Evolutionary conservation across 2,797 vertebrate genomes (phyloP).

Genomic region (Phyllotis vaccarum): DNA sequence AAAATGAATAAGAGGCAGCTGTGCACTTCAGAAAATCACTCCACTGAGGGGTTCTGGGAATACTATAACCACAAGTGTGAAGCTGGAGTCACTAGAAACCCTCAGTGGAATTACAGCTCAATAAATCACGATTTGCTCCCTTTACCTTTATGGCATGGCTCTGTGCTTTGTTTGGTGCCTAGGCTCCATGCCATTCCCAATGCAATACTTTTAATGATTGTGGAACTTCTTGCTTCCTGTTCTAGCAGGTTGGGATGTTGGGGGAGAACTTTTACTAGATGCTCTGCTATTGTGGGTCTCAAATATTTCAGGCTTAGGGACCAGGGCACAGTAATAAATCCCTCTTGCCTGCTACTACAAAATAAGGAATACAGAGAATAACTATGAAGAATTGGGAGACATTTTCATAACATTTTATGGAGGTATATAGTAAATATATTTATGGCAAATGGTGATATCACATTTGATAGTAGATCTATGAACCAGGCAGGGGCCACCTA

Average conservation of each 20-base stretch:
- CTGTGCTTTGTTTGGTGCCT: constrained; percentile 10
- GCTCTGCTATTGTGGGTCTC: constrained; percentile 33
- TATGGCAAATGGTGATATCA: constrained; percentile 17
- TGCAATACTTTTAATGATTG: constrained; percentile 67
- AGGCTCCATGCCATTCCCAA: background rate
- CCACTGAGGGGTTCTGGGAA: constrained; percentile 75
- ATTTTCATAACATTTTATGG: constrained; percentile 61
- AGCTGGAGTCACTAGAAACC: constrained; percentile 80
- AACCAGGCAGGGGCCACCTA: constrained; percentile 23
- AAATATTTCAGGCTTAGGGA: constrained; percentile 28
- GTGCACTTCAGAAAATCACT: constrained; percentile 82
- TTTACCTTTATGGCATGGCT: constrained; percentile 61
- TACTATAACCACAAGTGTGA: constrained; percentile 81
- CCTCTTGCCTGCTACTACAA: constrained; percentile 41
- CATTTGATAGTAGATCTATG: background rate
- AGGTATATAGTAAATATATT: constrained; percentile 41
- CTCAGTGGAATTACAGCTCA: constrained; percentile 76
- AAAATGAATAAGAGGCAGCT: constrained; percentile 84
- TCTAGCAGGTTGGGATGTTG: constrained; percentile 22
- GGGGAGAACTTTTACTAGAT: background rate
- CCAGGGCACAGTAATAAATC: constrained; percentile 60
- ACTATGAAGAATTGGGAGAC: constrained; percentile 28
- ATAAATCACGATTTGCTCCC: constrained; percentile 77
- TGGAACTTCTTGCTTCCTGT: constrained; percentile 65
- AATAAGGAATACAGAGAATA: constrained; percentile 46